phyloP scores from a whole-genome alignment of 2,888 invertebrate genomes.

The Thereva nobilitata region DNA sequence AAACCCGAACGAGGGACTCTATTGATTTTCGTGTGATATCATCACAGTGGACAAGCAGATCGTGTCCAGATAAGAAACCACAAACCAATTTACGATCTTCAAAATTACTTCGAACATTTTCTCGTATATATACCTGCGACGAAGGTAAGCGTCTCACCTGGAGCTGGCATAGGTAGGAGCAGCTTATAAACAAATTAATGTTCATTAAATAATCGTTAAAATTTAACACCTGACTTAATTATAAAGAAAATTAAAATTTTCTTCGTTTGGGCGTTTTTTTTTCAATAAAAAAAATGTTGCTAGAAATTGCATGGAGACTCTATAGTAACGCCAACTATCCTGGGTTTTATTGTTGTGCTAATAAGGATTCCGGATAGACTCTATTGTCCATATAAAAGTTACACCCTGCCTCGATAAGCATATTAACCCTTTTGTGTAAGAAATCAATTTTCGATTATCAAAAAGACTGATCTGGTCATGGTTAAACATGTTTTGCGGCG shows the following conservation, averaged over 20 bases:
- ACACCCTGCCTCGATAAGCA: too few relatives aligned
- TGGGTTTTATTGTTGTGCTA: too few relatives aligned
- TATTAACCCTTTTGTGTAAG: too few relatives aligned
- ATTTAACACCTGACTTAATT: slow-evolving; percentile 26
- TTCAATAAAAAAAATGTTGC: too few relatives aligned
- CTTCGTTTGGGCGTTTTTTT: neutral
- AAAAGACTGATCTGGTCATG: too few relatives aligned
- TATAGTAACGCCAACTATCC: too few relatives aligned
- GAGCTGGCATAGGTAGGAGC: neutral
- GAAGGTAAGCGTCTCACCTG: neutral
- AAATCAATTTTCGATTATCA: too few relatives aligned
- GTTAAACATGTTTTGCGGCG: too few relatives aligned
- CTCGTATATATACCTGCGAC: too few relatives aligned
- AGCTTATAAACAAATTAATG: slow-evolving; percentile 15
- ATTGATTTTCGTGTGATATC: slow-evolving; percentile 9
- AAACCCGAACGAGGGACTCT: slow-evolving; percentile 1
- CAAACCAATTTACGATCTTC: slow-evolving; percentile 18
- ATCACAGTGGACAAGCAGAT: slow-evolving; percentile 13
- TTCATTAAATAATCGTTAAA: slow-evolving; percentile 24
- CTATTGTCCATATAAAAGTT: too few relatives aligned
- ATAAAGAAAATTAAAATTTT: slow-evolving; percentile 6
- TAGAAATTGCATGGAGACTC: too few relatives aligned
- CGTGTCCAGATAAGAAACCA: slow-evolving; percentile 23
- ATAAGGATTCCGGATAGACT: too few relatives aligned
- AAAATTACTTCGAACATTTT: slow-evolving; percentile 17